phyloP scores from a whole-genome alignment of 2,888 invertebrate species.

The Neelides folsomi region DNA sequence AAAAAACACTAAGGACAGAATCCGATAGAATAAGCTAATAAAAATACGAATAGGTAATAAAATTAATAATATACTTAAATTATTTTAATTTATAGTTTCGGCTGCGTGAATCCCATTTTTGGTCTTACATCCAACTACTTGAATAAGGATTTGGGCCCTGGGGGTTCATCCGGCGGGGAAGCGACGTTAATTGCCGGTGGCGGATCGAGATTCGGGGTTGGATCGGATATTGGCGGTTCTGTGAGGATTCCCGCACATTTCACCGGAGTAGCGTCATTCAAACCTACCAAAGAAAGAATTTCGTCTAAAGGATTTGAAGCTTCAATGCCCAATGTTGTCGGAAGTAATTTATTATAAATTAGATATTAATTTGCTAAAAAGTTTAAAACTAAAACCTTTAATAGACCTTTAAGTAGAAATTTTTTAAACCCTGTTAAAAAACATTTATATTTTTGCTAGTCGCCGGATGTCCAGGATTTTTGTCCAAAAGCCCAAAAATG shows the following conservation, averaged over 20 bases:
- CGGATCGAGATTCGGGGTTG: constrained; percentile 40
- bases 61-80: no score
- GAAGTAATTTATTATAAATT: constrained; percentile 15
- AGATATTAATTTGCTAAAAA: not conserved
- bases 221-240: constrained; percentile 42
- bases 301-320: constrained; percentile 20
- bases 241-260: constrained; percentile 41
- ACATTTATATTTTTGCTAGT: constrained; percentile 27
- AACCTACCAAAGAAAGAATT: constrained; percentile 16
- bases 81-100: no score
- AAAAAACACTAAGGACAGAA: no score
- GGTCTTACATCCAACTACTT: constrained; percentile 39
- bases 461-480: constrained; percentile 35
- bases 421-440: no score
- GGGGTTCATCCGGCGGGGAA: constrained; percentile 42
- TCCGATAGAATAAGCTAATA: no score
- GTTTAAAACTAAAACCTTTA: no score
- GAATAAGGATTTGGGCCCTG: constrained; percentile 37
- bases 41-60: no score
- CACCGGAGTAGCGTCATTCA: constrained; percentile 32
- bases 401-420: no score
- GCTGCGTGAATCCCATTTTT: constrained; percentile 38
- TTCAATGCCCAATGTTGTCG: constrained; percentile 24
- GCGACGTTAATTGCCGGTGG: constrained; percentile 39
- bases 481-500: constrained; percentile 36